phyloP scores from a whole-genome alignment of 2,113 vertebrate species.

The Monopterus albus region DNA sequence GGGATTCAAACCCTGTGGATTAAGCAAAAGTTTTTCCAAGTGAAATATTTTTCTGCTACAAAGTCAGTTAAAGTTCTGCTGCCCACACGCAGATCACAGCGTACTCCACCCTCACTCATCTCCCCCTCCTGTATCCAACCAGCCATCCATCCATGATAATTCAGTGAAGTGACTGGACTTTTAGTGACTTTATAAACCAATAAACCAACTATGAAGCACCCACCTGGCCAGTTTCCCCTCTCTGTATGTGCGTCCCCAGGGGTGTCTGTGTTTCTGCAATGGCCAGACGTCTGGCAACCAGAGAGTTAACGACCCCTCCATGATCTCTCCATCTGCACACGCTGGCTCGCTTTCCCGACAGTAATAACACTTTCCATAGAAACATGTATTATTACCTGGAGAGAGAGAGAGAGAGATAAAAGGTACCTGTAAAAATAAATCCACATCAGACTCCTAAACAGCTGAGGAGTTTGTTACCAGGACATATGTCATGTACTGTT shows the following conservation, averaged over 20 bases:
- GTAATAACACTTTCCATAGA: conserved; percentile 99
- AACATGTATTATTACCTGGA: conserved; percentile 95
- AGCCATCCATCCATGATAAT: too few species aligned
- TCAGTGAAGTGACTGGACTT: background rate
- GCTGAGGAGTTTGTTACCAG: too few species aligned
- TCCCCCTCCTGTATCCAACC: too few species aligned
- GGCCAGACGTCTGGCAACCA: conserved; percentile 99
- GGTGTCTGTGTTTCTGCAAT: conserved; percentile 96
- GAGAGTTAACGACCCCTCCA: conserved; percentile 95
- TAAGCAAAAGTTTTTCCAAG: too few species aligned
- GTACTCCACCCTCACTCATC: too few species aligned
- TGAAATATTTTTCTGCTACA: too few species aligned
- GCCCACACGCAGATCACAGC: too few species aligned
- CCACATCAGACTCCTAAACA: too few species aligned
- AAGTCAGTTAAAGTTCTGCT: too few species aligned
- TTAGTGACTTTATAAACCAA: background rate
- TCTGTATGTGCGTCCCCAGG: conserved; percentile 96
- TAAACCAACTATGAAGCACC: conserved; percentile 17
- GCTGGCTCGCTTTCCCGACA: conserved; percentile 97
- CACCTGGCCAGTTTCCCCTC: conserved; percentile 97
- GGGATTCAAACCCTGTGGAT: too few species aligned
- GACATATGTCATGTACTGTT: too few species aligned
- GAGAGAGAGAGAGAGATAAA: conserved; percentile 2
- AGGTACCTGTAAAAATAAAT: background rate
- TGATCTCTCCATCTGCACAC: conserved; percentile 91